These are phyloP conservation scores for Pentamera pediparva DNA, from an alignment of 53 echinoderm and acorn worm genomes.

Conservation along the genomic window DNA sequence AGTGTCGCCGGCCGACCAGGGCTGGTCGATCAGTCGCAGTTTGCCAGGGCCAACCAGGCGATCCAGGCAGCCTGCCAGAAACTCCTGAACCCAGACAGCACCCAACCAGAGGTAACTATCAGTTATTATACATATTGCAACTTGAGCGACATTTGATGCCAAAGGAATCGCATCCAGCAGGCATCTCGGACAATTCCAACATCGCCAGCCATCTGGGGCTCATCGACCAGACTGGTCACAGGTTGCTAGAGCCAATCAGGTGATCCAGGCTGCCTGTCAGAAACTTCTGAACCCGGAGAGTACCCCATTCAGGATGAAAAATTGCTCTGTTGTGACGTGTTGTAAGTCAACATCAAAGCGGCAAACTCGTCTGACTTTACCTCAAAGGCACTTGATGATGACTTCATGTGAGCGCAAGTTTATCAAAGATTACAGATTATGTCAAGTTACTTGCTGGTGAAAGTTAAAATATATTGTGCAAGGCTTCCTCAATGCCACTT, in stretches of 20 bases:
- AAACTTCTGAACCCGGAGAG: slow-evolving; percentile 86
- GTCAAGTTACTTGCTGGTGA: no score
- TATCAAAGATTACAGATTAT: no score
- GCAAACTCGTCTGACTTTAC: no score
- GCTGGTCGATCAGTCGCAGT: slow-evolving; percentile 92
- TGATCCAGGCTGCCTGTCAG: slow-evolving; percentile 85
- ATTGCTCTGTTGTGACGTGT: no score
- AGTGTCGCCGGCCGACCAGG: slow-evolving; percentile 94
- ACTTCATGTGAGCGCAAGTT: no score
- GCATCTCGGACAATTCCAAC: slow-evolving; percentile 92
- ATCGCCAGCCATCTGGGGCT: slow-evolving; percentile 89
- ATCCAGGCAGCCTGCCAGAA: slow-evolving; percentile 91
- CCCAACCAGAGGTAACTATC: slow-evolving; percentile 73
- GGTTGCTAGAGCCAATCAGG: slow-evolving; percentile 85
- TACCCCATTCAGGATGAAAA: slow-evolving; percentile 75
- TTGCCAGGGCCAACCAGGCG: slow-evolving; percentile 85
- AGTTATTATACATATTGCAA: no score
- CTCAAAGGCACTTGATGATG: no score
- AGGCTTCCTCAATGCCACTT: no score
- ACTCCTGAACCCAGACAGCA: slow-evolving; percentile 82
- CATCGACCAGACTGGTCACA: slow-evolving; percentile 92
- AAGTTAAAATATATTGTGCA: no score
- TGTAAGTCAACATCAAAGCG: no score
- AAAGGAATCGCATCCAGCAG: no score
- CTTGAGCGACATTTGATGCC: no score